Evolutionary conservation across 2,888 invertebrate genomes (phyloP), one percentile per base, ranked within the genome.

Genomic region (Phaedon cochleariae): DNA sequence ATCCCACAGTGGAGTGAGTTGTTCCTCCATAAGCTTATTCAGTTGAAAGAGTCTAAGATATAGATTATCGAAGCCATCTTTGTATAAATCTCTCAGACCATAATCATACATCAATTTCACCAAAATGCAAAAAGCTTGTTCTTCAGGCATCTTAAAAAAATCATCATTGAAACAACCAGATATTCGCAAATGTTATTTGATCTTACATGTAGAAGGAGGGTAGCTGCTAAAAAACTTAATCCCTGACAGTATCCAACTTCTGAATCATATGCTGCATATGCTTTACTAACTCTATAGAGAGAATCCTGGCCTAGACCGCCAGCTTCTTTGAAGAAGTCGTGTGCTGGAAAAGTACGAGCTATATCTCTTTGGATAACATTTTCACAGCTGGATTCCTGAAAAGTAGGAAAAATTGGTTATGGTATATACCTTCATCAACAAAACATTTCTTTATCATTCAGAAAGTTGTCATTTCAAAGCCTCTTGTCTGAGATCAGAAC

Each of bases 171-270:
- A 48, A 53, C 34, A 26, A 15, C 22, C 57, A 15, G 18, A 26
- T 29, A 29, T 12, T 41, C 53, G 54, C 29, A 34, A 17, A 52
- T 17, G 7, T 29, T 6, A 49, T 20, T 20, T 17, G 5, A 57
- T 18, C 92, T 90, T 83, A 98, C 98, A 83, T 99, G 98, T 69
- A 99, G 85, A 29, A 99, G 85, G 63, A 99, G 86, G 58, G 98
- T 96, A 68, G 99, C 99, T 37, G 97, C 97, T 41, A 99, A 87
- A 84, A 99, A 99, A 83, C 98, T 98, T 66, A 98, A 88, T 5
- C 99, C 99, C 85, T 99, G 99, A 82, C 98, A 99, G 85, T 99
- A 99, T 62, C 97, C 97, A 68, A 99, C 96, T 85, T 99, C 99
- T 65, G 92, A 91, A 82, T 99, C 99, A 83, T 97, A 94, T 7